These are phyloP conservation scores for Ptycholaimellus sp. DNA, from an alignment of 2,888 invertebrate genomes.

Conservation along the genomic window DNA sequence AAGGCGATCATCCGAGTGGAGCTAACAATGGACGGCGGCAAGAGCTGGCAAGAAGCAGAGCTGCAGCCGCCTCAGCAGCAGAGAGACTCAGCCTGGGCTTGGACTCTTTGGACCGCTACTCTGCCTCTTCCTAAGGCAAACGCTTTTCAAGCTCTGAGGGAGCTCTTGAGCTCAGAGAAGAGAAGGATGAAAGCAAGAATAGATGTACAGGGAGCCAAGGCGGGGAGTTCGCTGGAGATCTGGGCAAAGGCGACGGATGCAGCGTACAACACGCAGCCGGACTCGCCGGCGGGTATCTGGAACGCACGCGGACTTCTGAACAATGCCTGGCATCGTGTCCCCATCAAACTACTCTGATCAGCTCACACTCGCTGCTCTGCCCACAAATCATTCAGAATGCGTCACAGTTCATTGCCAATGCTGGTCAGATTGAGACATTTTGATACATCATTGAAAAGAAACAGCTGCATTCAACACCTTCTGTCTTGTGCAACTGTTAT, in stretches of 20 bases:
- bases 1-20: slow-evolving; percentile 62
- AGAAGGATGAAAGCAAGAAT: not conserved
- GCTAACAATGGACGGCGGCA: slow-evolving; percentile 52
- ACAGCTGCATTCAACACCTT: too few relatives aligned
- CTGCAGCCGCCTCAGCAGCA: not conserved
- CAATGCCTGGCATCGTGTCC: not conserved
- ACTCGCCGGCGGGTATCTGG: slow-evolving; percentile 28
- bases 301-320: not conserved
- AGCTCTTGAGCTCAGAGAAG: too few relatives aligned
- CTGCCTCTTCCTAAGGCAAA: too few relatives aligned
- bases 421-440: too few relatives aligned
- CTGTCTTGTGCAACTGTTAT: too few relatives aligned
- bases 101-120: too few relatives aligned
- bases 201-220: slow-evolving; percentile 33
- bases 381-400: too few relatives aligned
- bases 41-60: slow-evolving; percentile 41
- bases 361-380: too few relatives aligned
- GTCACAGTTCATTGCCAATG: too few relatives aligned
- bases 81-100: not conserved
- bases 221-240: slow-evolving; percentile 57
- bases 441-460: too few relatives aligned
- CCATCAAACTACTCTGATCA: too few relatives aligned
- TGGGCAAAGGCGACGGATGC: slow-evolving; percentile 64
- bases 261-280: slow-evolving; percentile 67
- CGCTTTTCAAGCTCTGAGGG: too few relatives aligned